Base-by-base conservation (phyloP, 2,797 vertebrate genomes). In the Clarias pachynema region DNA sequence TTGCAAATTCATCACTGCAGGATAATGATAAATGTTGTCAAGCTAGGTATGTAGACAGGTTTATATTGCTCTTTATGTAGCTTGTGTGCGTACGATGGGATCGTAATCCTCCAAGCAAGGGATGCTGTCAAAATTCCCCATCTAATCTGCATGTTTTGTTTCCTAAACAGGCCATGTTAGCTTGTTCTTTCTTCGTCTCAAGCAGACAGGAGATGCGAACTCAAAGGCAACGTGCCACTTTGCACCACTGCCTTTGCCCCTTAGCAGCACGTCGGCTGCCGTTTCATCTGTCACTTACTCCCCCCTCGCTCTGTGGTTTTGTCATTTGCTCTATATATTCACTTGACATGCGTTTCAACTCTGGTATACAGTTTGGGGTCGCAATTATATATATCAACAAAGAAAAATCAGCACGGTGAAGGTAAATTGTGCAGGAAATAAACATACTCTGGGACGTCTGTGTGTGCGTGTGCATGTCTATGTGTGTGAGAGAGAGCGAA, bases 271-370 rank as follows among this genome's bases (percentile, higher is more conserved):
- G 91, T 92, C 92, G 93, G 89, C 93, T 91, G 92, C 90, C 93
- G 94, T 97, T 96, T 97, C 91, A 96, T 96, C 95, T 96, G 96
- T 96, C 96, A 96, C 87, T 96, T 94, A 93, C 93, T 93, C 93
- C 92, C 94, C 94, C 44, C 72, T 84, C 72, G 72, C 93, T 93
- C 91, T 88, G 91, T 93, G 84, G 73, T 86, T 91, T 95, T 96
- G 95, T 96, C 95, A 96, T 91, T 93, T 91, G 88, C 87, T 91
- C 90, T 90, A 91, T 91, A 90, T 89, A 95, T 93, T 96, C 94
- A 93, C 89, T 91, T 92, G 93, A 90, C 95, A 91, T 92, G 89
- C 92, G 91, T 92, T 91, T 94, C 93, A 87, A 84, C 90, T 90
- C 90, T 88, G 92, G 92, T 91, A 88, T 85, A 91, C 92, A 93